Evolutionary conservation across 1,140 invertebrate species (phyloP), one percentile per base, ranked within the genome.

Genomic region (Harlomillsia oculata): DNA sequence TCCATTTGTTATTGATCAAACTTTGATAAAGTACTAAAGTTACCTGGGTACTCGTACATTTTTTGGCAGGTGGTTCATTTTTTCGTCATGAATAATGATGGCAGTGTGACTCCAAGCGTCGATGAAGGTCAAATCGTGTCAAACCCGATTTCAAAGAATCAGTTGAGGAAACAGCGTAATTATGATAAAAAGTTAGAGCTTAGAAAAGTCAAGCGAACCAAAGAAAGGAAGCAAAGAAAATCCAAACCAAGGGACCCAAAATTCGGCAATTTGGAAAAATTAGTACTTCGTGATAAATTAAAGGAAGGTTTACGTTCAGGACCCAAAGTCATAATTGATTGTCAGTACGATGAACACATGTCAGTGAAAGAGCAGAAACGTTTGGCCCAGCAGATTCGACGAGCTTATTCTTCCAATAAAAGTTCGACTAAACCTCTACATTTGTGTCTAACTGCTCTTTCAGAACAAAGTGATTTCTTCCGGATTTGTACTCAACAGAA

Each of bases 301-400:
- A 39, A 40, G 25, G 11, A 32, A 29, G 41, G 44, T 32, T 32
- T 56, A 20, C 23, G 29, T n/a, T 11, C 5, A 1, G 54, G 53
- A 23, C 29, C 49, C 18, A 56, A 56, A 39, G 54, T 61, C 0
- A 54, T 53, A 3, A 56, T 61, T n/a, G 59, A 61, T 37, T 61
- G 59, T 49, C 59, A 56, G 43, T 61, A 46, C 46, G 46, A 56
- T 6, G 16, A 40, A 2, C 25, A 43, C 20, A 61, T 61, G 59
- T 44, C 28, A 18, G 20, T 18, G 5, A 61, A 61, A 20, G 53
- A 61, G 21, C 53, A 41, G 36, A 34, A 50, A 29, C 28, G 54
- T 51, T 61, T 61, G 34, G 59, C 59, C 4, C 59, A 61, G 34
- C 59, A 61, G 23, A 36, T 61, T 5, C 16, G 59, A 44, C 40